These are phyloP conservation scores for Cacajao melanocephalus DNA, from an alignment of 2,797 vertebrate genomes.

Conservation along the genomic window DNA sequence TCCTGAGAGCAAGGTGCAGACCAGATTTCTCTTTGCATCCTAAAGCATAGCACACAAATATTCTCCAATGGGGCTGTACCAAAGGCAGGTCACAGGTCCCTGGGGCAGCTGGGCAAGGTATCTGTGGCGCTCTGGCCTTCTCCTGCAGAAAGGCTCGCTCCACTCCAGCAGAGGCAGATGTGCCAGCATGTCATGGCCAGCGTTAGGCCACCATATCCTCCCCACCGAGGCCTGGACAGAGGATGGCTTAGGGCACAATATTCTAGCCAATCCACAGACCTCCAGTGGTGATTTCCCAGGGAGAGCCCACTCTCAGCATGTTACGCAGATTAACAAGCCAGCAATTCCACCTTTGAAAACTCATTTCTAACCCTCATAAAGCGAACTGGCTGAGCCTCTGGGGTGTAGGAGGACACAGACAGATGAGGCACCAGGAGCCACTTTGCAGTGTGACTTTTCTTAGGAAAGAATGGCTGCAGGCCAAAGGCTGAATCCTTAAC, in stretches of 20 bases:
- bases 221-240: too few species aligned
- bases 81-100: not conserved
- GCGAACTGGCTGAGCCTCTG: not conserved
- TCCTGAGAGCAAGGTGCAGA: not conserved
- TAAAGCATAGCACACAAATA: too few species aligned
- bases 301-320: not conserved
- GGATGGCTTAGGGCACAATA: not conserved
- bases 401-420: too few species aligned
- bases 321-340: not conserved
- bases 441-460: not conserved
- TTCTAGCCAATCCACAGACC: not conserved
- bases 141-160: not conserved
- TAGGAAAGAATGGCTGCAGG: not conserved
- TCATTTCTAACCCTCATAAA: not conserved
- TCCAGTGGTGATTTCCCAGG: not conserved
- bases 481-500: not conserved
- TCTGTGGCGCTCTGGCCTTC: not conserved
- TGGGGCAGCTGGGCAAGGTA: too few species aligned
- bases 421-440: too few species aligned
- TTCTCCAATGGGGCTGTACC: not conserved
- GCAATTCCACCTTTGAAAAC: too few species aligned
- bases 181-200: not conserved
- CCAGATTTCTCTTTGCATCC: too few species aligned
- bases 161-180: rapidly evolving
- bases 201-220: not conserved